phyloP scores from a whole-genome alignment of 2,113 vertebrate genomes.

The Mus spicilegus region DNA sequence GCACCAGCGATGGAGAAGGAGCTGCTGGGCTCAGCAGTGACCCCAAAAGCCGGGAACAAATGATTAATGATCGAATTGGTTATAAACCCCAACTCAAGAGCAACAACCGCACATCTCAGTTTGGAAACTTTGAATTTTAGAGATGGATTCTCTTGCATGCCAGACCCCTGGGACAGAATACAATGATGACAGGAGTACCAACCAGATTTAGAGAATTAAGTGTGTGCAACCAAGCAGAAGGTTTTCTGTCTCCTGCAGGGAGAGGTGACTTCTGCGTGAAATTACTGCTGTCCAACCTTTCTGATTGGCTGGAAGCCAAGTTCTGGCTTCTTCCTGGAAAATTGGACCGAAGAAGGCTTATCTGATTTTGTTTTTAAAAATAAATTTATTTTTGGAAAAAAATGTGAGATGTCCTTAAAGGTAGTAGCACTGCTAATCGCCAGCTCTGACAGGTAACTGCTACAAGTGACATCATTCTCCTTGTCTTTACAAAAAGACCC shows the following conservation, averaged over 20 bases:
- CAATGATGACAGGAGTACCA: slow-evolving; percentile 59
- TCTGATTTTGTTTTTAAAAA: slow-evolving; percentile 76
- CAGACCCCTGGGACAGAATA: slow-evolving; percentile 49
- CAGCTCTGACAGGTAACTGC: slow-evolving; percentile 6
- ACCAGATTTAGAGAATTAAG: slow-evolving; percentile 60
- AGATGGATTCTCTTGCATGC: slow-evolving; percentile 16
- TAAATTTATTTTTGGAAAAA: slow-evolving; percentile 82
- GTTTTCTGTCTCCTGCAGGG: slow-evolving; percentile 45
- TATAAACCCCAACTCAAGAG: slow-evolving; percentile 97
- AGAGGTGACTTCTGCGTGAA: slow-evolving; percentile 48
- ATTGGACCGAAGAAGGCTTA: slow-evolving; percentile 58
- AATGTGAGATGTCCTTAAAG: slow-evolving; percentile 41
- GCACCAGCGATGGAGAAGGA: slow-evolving; percentile 88
- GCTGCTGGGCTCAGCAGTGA: slow-evolving; percentile 87
- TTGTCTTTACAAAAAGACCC: slow-evolving; percentile 20
- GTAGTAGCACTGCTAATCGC: background rate
- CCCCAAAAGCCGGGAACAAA: slow-evolving; percentile 91
- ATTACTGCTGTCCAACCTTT: slow-evolving; percentile 46
- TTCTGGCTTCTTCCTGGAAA: slow-evolving; percentile 68
- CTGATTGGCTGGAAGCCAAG: slow-evolving; percentile 58
- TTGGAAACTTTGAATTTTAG: slow-evolving; percentile 93
- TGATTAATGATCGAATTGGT: slow-evolving; percentile 96
- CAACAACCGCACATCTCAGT: slow-evolving; percentile 92
- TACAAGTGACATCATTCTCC: background rate
- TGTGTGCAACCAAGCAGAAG: slow-evolving; percentile 28